phyloP scores from a whole-genome alignment of 2,113 vertebrate genomes.

The Rhipidura dahli region DNA sequence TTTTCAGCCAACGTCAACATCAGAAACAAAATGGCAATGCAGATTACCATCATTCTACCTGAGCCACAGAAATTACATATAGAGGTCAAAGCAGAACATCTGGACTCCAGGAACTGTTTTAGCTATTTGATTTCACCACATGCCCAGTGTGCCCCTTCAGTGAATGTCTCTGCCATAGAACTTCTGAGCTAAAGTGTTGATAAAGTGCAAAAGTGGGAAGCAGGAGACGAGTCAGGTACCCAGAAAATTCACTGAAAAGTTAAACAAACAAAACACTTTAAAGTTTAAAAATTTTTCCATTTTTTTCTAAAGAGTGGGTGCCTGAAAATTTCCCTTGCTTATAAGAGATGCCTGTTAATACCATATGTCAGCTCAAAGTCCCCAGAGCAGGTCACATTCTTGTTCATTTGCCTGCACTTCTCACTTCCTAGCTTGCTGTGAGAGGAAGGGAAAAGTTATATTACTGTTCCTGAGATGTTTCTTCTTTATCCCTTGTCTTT shows the following conservation, averaged over 20 bases:
- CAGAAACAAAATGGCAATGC: not conserved
- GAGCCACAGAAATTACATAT: not conserved
- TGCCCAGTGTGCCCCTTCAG: not conserved
- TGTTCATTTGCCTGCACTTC: not conserved
- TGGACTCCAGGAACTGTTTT: not conserved
- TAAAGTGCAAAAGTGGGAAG: not conserved
- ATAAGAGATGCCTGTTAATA: not conserved
- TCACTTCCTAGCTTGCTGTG: not conserved
- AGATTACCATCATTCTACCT: not conserved
- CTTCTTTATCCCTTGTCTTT: not conserved
- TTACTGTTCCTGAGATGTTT: not conserved
- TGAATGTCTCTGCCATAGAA: not conserved
- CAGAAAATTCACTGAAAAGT: not conserved
- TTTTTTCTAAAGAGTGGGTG: not conserved
- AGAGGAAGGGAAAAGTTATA: not conserved
- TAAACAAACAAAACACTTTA: not conserved
- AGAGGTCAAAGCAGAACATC: not conserved
- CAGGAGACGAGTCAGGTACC: not conserved
- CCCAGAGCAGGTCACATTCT: not conserved
- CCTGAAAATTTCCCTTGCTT: not conserved
- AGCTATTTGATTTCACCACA: not conserved
- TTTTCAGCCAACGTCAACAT: not conserved
- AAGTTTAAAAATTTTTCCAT: not conserved
- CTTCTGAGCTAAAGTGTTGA: not conserved
- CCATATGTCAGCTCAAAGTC: not conserved